Conservation (phyloP, 1,140 invertebrate species). For the Hetaerina americana region DNA sequence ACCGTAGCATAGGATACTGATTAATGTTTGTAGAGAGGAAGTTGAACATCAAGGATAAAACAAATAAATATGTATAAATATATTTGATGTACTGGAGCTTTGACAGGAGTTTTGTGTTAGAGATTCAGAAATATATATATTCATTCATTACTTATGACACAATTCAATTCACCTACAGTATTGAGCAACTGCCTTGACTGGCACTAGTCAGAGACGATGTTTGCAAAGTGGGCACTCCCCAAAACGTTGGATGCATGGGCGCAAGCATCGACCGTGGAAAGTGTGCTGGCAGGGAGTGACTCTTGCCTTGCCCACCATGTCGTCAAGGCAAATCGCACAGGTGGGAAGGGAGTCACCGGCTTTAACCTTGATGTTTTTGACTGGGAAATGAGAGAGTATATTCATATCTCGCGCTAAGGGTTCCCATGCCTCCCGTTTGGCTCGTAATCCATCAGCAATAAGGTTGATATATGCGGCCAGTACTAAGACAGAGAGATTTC, state of each 20-base stretch:
- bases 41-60: too few relatives aligned
- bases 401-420: slow-evolving; percentile 11
- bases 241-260: slow-evolving; percentile 16
- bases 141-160: too few relatives aligned
- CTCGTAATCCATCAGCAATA: slow-evolving; percentile 11
- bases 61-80: too few relatives aligned
- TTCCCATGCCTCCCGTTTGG: slow-evolving; percentile 10
- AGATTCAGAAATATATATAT: too few relatives aligned
- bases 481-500: not conserved
- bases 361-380: slow-evolving; percentile 5
- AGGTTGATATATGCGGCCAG: not conserved
- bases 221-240: slow-evolving; percentile 18
- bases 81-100: too few relatives aligned
- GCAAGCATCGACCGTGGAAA: slow-evolving; percentile 16
- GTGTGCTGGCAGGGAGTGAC: slow-evolving; percentile 17
- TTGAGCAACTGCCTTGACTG: not conserved
- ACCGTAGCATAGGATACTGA: too few relatives aligned
- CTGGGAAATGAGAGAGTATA: slow-evolving; percentile 6
- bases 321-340: slow-evolving; percentile 17
- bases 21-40: too few relatives aligned
- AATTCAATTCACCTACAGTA: too few relatives aligned
- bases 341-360: not conserved
- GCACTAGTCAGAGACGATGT: slow-evolving; percentile 1
- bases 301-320: slow-evolving; percentile 14
- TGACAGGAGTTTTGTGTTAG: too few relatives aligned